phyloP scores from a whole-genome alignment of 2,113 vertebrate genomes.

The Coreoperca whiteheadi region DNA sequence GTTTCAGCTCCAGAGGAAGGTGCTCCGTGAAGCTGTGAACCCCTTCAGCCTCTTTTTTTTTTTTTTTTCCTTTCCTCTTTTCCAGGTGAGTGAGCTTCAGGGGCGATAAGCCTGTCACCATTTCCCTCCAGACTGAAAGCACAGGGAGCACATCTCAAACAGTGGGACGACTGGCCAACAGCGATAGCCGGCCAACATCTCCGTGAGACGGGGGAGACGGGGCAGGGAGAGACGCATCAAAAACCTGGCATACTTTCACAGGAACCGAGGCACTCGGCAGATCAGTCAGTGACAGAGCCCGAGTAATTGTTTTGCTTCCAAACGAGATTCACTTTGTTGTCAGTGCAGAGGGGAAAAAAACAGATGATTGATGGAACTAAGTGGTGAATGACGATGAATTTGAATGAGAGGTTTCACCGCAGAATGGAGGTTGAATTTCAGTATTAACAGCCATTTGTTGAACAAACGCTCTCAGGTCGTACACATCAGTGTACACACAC shows the following conservation, averaged over 20 bases:
- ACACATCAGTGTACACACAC: background rate
- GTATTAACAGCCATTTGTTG: conserved; percentile 24
- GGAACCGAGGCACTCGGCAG: conserved; percentile 52
- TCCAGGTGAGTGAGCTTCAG: conserved; percentile 75
- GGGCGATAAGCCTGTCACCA: conserved; percentile 77
- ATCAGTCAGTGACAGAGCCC: conserved; percentile 60
- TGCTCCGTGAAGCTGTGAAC: conserved; percentile 41
- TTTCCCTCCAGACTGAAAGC: conserved; percentile 65
- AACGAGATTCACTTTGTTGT: conserved; percentile 69
- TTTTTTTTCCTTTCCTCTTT: conserved; percentile 4
- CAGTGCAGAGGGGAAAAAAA: background rate
- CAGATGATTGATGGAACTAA: conserved; percentile 61
- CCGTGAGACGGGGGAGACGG: conserved; percentile 44
- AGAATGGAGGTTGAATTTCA: conserved; percentile 24
- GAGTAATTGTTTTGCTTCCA: conserved; percentile 70
- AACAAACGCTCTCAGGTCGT: background rate
- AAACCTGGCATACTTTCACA: conserved; percentile 71
- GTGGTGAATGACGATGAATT: conserved; percentile 46
- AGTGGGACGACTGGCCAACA: conserved; percentile 70
- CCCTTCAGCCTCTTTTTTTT: conserved; percentile 37
- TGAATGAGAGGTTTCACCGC: conserved; percentile 48
- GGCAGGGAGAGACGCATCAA: conserved; percentile 42
- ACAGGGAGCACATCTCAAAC: conserved; percentile 71
- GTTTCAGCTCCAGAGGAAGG: conserved; percentile 53
- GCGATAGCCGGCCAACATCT: conserved; percentile 73